Base-by-base conservation (phyloP, 1,140 invertebrate genomes). In the Periplaneta americana region DNA sequence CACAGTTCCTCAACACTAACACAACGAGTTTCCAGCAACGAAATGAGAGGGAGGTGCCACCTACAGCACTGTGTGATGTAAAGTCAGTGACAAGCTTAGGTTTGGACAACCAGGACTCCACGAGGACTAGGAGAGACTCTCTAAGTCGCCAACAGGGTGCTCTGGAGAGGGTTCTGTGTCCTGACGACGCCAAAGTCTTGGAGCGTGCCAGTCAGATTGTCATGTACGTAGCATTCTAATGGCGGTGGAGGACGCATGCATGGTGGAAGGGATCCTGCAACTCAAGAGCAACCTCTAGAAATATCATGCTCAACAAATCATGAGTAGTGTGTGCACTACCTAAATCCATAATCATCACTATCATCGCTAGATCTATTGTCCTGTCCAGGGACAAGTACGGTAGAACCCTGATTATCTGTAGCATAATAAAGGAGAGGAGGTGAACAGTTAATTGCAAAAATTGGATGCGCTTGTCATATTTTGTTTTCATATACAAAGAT, bases 131-230 rank as follows among this genome's bases (percentile, higher is more conserved):
- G n/a, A 80, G 79, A 80, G 79, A 80, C 22, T 80, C 79, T 35
- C 17, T 74, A 39, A 80, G 35, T 34, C 39, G 66, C 35, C 79
- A 80, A 34, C 79, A 48, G 17, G 79, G 79, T 3, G 79, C 79
- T 74, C 79, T 80, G 32, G 57, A 74, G 39, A 48, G 79, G n/a
- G 79, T 80, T 33, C 66, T 80, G 57, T 80, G 79, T 84, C 91
- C 92, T 84, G 93, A 94, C 86, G 93, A 95, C 89, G 92, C 92
- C 83, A 93, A 93, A 87, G 94, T 94, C 85, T 93, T 95, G 91
- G 93, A 95, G 90, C 92, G 93, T 87, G 94, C 94, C 86, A 95
- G 93, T 91, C 94, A 94, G 87, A 95, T 95, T 88, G 94, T 95
- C 87, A 95, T 94, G 94, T 95, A 95, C 91, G 94, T 94, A 90